These are phyloP conservation scores for Leptothorax acervorum DNA, from an alignment of 2,888 invertebrate genomes.

Conservation along the genomic window DNA sequence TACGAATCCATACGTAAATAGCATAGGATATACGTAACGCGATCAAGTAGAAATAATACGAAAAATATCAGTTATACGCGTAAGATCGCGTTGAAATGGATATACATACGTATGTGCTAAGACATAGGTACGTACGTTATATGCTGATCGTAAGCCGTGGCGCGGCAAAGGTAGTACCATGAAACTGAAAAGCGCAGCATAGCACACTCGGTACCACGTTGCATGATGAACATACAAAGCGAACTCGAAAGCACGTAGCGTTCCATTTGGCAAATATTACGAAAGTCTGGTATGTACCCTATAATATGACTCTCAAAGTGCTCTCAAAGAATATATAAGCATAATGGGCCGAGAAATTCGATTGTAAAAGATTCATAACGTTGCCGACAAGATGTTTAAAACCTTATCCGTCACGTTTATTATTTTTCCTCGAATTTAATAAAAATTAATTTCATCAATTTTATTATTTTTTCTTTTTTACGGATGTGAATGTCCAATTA, in stretches of 20 bases:
- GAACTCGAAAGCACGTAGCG: conserved; percentile 54
- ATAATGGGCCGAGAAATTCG: conserved; percentile 58
- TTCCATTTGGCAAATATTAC: conserved; percentile 58
- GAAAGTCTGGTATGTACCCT: conserved; percentile 39
- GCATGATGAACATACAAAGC: conserved; percentile 59
- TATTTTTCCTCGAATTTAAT: not conserved
- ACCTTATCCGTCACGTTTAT: not conserved
- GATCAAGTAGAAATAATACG: not conserved
- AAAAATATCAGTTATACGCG: conserved; percentile 19
- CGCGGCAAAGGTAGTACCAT: conserved; percentile 29
- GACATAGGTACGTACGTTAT: not conserved
- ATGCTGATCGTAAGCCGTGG: conserved; percentile 55
- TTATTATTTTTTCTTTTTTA: not conserved
- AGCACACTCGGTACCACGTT: not conserved
- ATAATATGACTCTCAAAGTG: conserved; percentile 20
- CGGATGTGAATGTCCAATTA: conserved; percentile 3
- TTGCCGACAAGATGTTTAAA: not conserved
- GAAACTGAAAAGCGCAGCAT: conserved; percentile 40
- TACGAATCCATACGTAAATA: not conserved
- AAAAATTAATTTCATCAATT: not conserved
- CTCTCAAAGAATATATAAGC: conserved; percentile 45
- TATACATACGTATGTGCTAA: not conserved
- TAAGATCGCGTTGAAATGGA: conserved; percentile 23
- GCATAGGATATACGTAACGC: not conserved
- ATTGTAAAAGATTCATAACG: not conserved